phyloP scores from a whole-genome alignment of 1,140 invertebrate species.

The Elymnias hypermnestra region DNA sequence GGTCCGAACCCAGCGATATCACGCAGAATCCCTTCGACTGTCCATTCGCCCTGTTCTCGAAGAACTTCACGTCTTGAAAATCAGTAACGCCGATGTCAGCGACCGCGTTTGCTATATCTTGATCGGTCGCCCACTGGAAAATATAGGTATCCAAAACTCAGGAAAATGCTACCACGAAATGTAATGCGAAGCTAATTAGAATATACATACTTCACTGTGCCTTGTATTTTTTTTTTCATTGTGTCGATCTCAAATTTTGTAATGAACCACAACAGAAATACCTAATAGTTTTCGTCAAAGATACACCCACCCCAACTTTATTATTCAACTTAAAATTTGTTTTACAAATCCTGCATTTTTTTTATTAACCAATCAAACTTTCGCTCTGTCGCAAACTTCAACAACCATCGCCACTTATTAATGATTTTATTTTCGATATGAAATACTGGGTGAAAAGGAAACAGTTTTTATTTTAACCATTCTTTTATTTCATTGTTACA shows the following conservation, averaged over 20 bases:
- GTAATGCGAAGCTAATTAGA: slow-evolving; percentile 27
- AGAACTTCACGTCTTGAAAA: slow-evolving; percentile 98
- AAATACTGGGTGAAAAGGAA: slow-evolving; percentile 62
- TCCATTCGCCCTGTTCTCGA: slow-evolving; percentile 99
- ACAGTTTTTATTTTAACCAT: slow-evolving; percentile 61
- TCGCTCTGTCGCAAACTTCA: background rate
- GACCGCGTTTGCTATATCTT: slow-evolving; percentile 94
- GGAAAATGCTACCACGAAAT: slow-evolving; percentile 30
- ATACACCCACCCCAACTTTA: background rate
- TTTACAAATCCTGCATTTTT: too few relatives aligned
- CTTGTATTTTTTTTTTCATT: slow-evolving; percentile 6
- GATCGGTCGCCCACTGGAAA: slow-evolving; percentile 97
- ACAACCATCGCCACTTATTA: too few relatives aligned
- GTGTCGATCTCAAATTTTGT: background rate
- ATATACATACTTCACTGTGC: slow-evolving; percentile 39
- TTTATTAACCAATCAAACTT: background rate
- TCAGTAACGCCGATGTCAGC: slow-evolving; percentile 92
- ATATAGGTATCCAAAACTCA: slow-evolving; percentile 52
- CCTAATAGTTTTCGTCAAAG: too few relatives aligned
- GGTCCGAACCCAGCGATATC: slow-evolving; percentile 93
- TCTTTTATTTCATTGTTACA: slow-evolving; percentile 66
- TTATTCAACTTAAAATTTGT: background rate
- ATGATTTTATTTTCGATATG: slow-evolving; percentile 20
- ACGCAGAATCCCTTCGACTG: slow-evolving; percentile 99
- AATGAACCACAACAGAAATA: background rate